These are phyloP conservation scores for Triplophysa bombifrons DNA, from an alignment of 2,797 vertebrate species.

Conservation along the genomic window DNA sequence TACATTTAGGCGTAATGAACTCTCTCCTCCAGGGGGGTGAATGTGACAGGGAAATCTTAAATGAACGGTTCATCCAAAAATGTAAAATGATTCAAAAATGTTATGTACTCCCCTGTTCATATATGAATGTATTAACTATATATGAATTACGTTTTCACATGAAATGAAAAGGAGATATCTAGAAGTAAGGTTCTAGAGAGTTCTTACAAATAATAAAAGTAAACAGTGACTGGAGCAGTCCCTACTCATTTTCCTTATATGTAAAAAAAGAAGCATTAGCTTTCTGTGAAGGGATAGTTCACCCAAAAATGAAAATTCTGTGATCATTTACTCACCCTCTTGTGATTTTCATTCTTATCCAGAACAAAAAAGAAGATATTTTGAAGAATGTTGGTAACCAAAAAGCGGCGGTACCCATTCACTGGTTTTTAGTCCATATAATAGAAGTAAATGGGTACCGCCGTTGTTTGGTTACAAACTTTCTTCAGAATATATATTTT, in stretches of 20 bases:
- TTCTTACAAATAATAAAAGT: neutral
- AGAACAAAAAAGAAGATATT: too few relatives aligned
- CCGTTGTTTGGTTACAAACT: too few relatives aligned
- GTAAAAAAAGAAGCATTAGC: too few relatives aligned
- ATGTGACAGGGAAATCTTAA: neutral
- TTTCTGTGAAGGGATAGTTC: too few relatives aligned
- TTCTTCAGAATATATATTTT: too few relatives aligned
- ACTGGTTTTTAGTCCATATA: too few relatives aligned
- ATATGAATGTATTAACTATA: neutral
- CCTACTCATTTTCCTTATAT: neutral
- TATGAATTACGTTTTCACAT: neutral
- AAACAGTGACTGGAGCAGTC: neutral
- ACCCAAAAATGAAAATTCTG: too few relatives aligned
- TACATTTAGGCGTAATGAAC: constrained; percentile 9
- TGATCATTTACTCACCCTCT: too few relatives aligned
- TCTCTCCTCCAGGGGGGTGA: neutral
- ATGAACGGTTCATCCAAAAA: neutral
- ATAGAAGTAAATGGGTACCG: too few relatives aligned
- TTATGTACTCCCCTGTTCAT: neutral
- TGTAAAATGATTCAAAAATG: neutral
- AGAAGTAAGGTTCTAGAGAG: neutral
- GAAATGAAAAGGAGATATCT: neutral
- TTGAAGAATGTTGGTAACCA: too few relatives aligned
- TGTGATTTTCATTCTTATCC: too few relatives aligned
- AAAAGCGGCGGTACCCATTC: too few relatives aligned